Evolutionary conservation across 2,113 vertebrate genomes (phyloP).

Genomic region (Lagopus muta): DNA sequence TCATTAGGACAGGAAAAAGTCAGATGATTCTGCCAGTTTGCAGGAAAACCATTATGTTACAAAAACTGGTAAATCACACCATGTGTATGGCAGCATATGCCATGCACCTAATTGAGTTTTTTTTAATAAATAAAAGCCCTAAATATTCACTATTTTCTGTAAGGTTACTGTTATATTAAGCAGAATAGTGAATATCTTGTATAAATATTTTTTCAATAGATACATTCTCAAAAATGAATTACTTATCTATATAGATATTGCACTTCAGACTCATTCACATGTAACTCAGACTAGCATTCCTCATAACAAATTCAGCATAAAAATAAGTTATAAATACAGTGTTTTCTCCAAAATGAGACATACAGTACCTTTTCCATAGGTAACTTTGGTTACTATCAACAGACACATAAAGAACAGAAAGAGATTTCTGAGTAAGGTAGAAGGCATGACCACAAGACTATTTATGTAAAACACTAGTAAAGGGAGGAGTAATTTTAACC

Average conservation of each 20-base stretch:
- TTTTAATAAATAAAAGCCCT: slow-evolving; percentile 62
- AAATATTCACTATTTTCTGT: slow-evolving; percentile 52
- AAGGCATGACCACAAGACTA: neutral
- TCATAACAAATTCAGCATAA: slow-evolving; percentile 59
- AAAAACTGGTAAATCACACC: slow-evolving; percentile 47
- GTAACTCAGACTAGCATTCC: slow-evolving; percentile 63
- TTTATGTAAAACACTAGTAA: neutral
- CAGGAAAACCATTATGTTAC: slow-evolving; percentile 29
- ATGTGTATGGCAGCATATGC: slow-evolving; percentile 56
- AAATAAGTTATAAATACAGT: slow-evolving; percentile 68
- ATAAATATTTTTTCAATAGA: slow-evolving; percentile 53
- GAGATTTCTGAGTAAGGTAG: neutral
- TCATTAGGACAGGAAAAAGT: slow-evolving; percentile 40
- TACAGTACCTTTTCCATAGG: slow-evolving; percentile 52
- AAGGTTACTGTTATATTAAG: slow-evolving; percentile 53
- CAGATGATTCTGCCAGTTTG: neutral
- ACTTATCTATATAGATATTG: slow-evolving; percentile 70
- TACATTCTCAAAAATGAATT: slow-evolving; percentile 69
- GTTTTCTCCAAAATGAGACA: slow-evolving; percentile 18
- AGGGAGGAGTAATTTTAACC: neutral
- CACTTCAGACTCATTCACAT: slow-evolving; percentile 71
- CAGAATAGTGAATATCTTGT: slow-evolving; percentile 49
- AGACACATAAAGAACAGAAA: slow-evolving; percentile 17
- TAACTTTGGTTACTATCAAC: slow-evolving; percentile 66
- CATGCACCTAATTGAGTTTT: slow-evolving; percentile 15